phyloP scores from a whole-genome alignment of 2,113 vertebrate genomes.

The Oryzias melastigma region DNA sequence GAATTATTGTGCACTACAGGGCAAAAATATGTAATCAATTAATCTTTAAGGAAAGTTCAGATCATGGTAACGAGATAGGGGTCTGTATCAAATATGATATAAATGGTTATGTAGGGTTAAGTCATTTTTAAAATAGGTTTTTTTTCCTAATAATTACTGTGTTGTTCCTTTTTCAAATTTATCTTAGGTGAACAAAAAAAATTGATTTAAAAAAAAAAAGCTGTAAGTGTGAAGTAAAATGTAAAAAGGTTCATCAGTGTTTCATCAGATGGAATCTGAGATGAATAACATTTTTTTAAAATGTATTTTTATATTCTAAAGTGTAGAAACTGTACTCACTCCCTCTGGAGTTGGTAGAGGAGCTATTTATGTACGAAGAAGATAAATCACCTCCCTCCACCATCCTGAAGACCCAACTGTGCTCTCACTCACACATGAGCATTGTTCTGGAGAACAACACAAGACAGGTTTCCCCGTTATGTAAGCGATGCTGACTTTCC shows the following conservation, averaged over 20 bases:
- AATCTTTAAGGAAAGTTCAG: too few relatives aligned
- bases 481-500: conserved; percentile 34
- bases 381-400: conserved; percentile 54
- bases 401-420: conserved; percentile 18
- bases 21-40: too few relatives aligned
- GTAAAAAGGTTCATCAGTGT: conserved; percentile 61
- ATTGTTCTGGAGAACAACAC: conserved; percentile 16
- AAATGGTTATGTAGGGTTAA: too few relatives aligned
- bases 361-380: conserved; percentile 62
- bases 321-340: conserved; percentile 21
- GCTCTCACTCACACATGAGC: conserved; percentile 21
- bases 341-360: conserved; percentile 28
- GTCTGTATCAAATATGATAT: too few relatives aligned
- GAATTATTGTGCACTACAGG: too few relatives aligned
- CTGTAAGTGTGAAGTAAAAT: conserved; percentile 12
- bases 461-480: conserved; percentile 33
- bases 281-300: too few relatives aligned
- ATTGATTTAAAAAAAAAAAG: not conserved
- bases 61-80: too few relatives aligned
- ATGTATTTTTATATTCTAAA: not conserved
- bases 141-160: too few relatives aligned
- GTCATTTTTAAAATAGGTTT: too few relatives aligned
- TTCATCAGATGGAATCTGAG: conserved; percentile 51
- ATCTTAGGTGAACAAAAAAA: too few relatives aligned
- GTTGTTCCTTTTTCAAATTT: too few relatives aligned